Conservation (phyloP, 2,113 vertebrate genomes). For the Eurystomus gularis region DNA sequence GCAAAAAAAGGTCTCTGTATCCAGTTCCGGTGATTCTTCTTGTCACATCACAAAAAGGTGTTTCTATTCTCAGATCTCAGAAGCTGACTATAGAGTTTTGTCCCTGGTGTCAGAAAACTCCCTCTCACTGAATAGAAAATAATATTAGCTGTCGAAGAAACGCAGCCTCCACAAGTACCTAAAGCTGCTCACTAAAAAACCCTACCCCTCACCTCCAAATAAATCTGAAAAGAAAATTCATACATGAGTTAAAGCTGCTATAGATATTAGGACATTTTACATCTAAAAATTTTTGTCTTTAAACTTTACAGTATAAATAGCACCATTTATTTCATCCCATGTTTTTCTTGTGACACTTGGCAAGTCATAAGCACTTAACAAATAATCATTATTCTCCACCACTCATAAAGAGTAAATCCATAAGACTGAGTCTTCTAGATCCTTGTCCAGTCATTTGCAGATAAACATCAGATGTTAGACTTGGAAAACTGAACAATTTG, state of each 20-base stretch:
- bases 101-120: neutral
- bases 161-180: neutral
- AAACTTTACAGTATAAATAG: neutral
- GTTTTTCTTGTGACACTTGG: neutral
- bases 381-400: neutral
- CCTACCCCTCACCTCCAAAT: accelerated
- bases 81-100: neutral
- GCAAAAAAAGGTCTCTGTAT: neutral
- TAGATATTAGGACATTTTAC: neutral
- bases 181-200: neutral
- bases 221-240: neutral
- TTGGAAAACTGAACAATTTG: neutral
- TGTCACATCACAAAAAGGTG: neutral
- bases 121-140: neutral
- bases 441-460: neutral
- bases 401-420: neutral
- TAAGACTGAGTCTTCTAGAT: neutral
- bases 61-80: neutral
- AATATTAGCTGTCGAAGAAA: neutral
- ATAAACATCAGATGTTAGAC: neutral
- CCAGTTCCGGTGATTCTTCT: neutral
- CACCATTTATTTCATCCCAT: neutral
- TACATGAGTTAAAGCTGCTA: neutral
- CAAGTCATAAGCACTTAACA: neutral
- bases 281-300: neutral